Conservation (phyloP, 2,797 vertebrate species). For the Chelonia mydas region DNA sequence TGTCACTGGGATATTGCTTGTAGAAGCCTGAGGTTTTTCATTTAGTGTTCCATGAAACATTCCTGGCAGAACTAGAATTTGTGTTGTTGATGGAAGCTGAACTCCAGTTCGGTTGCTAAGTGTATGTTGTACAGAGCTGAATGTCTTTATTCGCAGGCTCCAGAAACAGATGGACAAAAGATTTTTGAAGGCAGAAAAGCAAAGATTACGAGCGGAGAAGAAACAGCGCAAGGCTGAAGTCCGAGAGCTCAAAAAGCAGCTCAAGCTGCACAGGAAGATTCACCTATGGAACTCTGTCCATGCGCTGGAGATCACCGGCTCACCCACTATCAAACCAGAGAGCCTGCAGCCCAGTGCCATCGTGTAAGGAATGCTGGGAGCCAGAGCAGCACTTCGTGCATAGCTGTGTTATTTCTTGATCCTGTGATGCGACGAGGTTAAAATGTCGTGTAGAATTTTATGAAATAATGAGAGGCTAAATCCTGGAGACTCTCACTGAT, state of each 20-base stretch:
- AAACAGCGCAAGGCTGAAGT: constrained; percentile 96
- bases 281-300: constrained; percentile 91
- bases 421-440: background rate
- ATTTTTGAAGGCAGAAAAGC: constrained; percentile 96
- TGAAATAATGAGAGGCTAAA: background rate
- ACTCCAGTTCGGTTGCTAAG: background rate
- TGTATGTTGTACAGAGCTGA: background rate
- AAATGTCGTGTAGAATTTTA: background rate
- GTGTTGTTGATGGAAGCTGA: background rate
- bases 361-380: constrained; percentile 85
- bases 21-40: background rate
- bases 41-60: background rate
- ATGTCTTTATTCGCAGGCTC: constrained; percentile 82
- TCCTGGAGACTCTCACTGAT: background rate
- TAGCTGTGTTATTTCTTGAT: background rate
- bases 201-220: constrained; percentile 95
- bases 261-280: constrained; percentile 95
- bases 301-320: constrained; percentile 70
- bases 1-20: background rate
- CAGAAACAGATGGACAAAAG: constrained; percentile 95
- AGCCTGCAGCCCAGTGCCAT: constrained; percentile 84
- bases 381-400: background rate
- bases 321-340: constrained; percentile 85
- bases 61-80: background rate
- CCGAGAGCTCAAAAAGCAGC: constrained; percentile 97